Conservation (phyloP, 2,113 vertebrate species). For the Bambusicola thoracicus region DNA sequence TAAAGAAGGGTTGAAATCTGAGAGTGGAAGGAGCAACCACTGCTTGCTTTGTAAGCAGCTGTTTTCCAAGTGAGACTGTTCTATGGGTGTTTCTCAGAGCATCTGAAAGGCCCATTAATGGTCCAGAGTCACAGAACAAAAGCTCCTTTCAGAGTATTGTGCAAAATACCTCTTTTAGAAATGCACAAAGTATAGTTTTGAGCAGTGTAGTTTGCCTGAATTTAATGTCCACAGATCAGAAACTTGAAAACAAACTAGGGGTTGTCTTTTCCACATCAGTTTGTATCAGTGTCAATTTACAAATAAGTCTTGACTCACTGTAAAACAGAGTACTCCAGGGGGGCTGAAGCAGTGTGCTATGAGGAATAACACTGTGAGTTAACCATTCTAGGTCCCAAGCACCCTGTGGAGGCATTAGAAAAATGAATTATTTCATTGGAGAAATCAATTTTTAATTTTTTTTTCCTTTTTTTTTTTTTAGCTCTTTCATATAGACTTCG, state of each 20-base stretch:
- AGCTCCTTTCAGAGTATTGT: neutral
- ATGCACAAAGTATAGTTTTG: neutral
- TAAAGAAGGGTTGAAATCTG: neutral
- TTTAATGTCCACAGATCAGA: neutral
- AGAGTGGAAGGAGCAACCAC: neutral
- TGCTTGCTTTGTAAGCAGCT: neutral
- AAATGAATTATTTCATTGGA: neutral
- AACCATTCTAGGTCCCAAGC: neutral
- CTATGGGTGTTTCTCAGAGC: neutral
- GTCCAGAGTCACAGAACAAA: neutral
- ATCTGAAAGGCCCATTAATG: neutral
- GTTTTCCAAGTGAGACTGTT: neutral
- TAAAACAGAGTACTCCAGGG: neutral
- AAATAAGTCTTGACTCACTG: neutral
- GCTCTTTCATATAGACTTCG: slow-evolving; percentile 99
- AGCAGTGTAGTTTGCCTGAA: neutral
- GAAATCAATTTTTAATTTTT: neutral
- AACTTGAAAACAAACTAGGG: neutral
- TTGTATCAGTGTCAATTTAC: neutral
- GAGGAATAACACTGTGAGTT: neutral
- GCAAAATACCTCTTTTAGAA: neutral
- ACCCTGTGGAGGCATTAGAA: neutral
- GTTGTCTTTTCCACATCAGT: neutral
- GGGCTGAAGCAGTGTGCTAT: neutral
- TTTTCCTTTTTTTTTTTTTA: slow-evolving; percentile 65